These are phyloP conservation scores for Rhagonycha lutea DNA, from an alignment of 2,888 invertebrate genomes.

Conservation along the genomic window DNA sequence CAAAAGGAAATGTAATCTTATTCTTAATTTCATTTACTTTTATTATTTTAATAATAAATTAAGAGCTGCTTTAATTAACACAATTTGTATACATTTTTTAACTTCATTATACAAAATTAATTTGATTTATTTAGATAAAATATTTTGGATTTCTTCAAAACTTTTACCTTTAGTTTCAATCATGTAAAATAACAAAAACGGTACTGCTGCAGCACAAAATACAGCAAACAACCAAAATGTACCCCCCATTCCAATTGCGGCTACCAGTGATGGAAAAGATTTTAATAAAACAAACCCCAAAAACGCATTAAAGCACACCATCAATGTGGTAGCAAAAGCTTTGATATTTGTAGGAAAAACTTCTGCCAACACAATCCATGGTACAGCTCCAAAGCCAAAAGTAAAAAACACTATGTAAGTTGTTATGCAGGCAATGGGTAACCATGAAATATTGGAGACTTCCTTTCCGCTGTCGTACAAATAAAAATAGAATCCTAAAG, in stretches of 20 bases:
- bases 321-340: not conserved
- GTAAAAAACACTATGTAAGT: not conserved
- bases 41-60: too few relatives aligned
- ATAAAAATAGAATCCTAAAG: not conserved
- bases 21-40: too few relatives aligned
- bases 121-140: constrained; percentile 58
- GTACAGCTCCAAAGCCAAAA: not conserved
- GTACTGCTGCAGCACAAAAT: constrained; percentile 63
- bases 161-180: constrained; percentile 91
- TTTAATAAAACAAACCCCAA: not conserved
- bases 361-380: not conserved
- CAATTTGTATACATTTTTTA: too few relatives aligned
- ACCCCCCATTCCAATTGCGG: constrained; percentile 58
- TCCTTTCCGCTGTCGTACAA: not conserved
- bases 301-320: not conserved
- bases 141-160: constrained; percentile 78
- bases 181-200: constrained; percentile 77
- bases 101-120: too few relatives aligned
- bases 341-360: not conserved
- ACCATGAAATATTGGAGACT: not conserved
- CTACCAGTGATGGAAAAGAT: not conserved
- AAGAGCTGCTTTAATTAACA: too few relatives aligned
- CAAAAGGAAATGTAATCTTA: too few relatives aligned
- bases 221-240: constrained; percentile 74
- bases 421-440: not conserved